Conservation (phyloP, 2,113 vertebrate genomes). For the Leucosticte australis region DNA sequence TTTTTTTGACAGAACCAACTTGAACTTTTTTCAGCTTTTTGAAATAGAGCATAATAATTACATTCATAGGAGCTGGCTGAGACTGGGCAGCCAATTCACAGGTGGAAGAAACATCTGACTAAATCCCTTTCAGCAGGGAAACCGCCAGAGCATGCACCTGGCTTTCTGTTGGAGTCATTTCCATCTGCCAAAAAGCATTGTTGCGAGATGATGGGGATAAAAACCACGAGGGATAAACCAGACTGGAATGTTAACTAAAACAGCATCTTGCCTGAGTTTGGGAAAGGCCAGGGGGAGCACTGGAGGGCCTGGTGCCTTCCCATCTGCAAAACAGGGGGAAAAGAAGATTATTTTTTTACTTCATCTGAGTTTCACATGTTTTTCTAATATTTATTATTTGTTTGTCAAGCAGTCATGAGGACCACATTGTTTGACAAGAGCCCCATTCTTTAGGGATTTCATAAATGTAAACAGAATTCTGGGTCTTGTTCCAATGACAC, state of each 20-base stretch:
- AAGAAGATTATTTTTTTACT: background rate
- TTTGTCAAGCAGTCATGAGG: background rate
- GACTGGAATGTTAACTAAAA: background rate
- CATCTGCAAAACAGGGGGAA: background rate
- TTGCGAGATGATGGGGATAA: background rate
- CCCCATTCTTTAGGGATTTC: background rate
- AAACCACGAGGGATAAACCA: background rate
- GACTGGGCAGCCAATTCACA: conserved; percentile 33
- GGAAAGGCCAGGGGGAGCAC: background rate
- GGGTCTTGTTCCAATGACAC: background rate
- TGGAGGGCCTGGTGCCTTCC: background rate
- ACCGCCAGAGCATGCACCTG: conserved; percentile 56
- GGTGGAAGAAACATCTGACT: conserved; percentile 70
- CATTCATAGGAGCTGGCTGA: conserved; percentile 31
- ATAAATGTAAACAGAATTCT: background rate
- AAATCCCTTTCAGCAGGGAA: conserved; percentile 25
- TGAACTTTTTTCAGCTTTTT: conserved; percentile 14
- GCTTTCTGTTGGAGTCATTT: conserved; percentile 11
- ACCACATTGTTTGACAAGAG: background rate
- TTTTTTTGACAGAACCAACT: background rate
- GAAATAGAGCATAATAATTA: conserved; percentile 64
- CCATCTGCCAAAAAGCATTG: conserved; percentile 58
- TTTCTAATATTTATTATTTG: background rate
- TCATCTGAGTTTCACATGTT: background rate
- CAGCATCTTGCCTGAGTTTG: background rate